phyloP scores from a whole-genome alignment of 2,797 vertebrate genomes.

The Adrianichthys oophorus region DNA sequence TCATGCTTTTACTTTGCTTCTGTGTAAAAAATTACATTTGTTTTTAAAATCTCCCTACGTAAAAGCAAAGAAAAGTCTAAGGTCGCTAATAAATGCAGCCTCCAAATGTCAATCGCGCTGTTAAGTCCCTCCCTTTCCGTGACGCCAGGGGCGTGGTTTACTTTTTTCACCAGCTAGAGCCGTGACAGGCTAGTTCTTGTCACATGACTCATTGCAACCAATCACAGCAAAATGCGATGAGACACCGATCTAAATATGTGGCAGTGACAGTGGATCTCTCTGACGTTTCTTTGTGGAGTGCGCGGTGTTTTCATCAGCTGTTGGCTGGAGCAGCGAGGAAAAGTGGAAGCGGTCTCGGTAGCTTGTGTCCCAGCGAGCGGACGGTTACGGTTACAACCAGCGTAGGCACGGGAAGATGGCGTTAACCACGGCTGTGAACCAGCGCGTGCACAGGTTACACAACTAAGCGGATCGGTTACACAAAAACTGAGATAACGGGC shows the following conservation, averaged over 20 bases:
- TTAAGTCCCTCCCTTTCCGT: slow-evolving; percentile 30
- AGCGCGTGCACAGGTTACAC: slow-evolving; percentile 30
- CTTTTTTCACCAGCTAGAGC: slow-evolving; percentile 17
- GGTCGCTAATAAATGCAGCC: not conserved
- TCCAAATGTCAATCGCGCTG: slow-evolving; percentile 9
- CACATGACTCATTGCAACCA: slow-evolving; percentile 57
- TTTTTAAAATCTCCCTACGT: not conserved
- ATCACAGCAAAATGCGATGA: slow-evolving; percentile 43
- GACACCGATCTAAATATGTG: slow-evolving; percentile 19
- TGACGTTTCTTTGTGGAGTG: slow-evolving; percentile 66
- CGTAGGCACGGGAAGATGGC: slow-evolving; percentile 3
- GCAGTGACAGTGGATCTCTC: slow-evolving; percentile 21
- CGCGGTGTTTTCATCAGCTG: slow-evolving; percentile 77
- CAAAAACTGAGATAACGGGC: slow-evolving; percentile 54
- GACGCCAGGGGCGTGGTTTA: slow-evolving; percentile 54
- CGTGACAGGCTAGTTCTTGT: slow-evolving; percentile 21
- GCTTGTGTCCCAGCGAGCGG: not conserved
- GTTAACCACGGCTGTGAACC: slow-evolving; percentile 21
- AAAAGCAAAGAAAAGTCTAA: not conserved
- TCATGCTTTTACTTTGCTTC: too few relatives aligned
- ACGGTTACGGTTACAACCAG: not conserved
- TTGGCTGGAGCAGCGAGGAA: slow-evolving; percentile 50
- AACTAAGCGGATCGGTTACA: slow-evolving; percentile 49
- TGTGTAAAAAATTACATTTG: too few relatives aligned
- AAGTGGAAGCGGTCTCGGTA: slow-evolving; percentile 43